phyloP scores from a whole-genome alignment of 2,888 invertebrate genomes.

The Trichacis sp. region DNA sequence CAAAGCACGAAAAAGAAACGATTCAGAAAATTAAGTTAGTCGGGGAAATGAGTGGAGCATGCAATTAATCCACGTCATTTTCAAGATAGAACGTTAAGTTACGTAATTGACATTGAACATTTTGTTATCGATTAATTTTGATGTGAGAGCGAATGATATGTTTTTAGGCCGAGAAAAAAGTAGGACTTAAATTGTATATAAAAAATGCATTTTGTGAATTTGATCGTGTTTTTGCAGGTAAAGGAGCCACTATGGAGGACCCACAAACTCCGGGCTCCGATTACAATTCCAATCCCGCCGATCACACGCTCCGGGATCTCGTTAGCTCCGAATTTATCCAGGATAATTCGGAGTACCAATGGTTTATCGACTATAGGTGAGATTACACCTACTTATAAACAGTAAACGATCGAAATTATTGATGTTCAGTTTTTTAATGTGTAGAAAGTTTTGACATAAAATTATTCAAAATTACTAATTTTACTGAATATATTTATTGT shows the following conservation, averaged over 20 bases:
- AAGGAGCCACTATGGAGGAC: conserved; percentile 63
- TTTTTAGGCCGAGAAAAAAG: neutral
- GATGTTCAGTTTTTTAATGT: too few species aligned
- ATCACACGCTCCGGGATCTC: conserved; percentile 72
- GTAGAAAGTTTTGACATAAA: too few species aligned
- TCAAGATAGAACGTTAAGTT: neutral
- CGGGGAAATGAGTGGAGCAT: neutral
- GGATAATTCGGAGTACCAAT: conserved; percentile 92
- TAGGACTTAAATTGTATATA: neutral
- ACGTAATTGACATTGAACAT: neutral
- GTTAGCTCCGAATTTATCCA: conserved; percentile 77
- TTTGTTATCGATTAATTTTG: neutral
- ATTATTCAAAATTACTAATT: too few species aligned
- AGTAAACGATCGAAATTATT: neutral
- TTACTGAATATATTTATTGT: too few species aligned
- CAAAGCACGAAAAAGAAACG: too few species aligned
- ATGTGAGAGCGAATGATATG: neutral
- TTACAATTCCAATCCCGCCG: conserved; percentile 73
- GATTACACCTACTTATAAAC: neutral
- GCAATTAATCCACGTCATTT: neutral
- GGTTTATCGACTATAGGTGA: conserved; percentile 90
- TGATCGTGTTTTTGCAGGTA: conserved; percentile 51
- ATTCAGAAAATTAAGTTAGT: too few species aligned
- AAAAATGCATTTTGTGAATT: too few species aligned
- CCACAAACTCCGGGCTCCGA: conserved; percentile 72